Base-by-base conservation (phyloP, 2,113 vertebrate species). In the Saccopteryx leptura region DNA sequence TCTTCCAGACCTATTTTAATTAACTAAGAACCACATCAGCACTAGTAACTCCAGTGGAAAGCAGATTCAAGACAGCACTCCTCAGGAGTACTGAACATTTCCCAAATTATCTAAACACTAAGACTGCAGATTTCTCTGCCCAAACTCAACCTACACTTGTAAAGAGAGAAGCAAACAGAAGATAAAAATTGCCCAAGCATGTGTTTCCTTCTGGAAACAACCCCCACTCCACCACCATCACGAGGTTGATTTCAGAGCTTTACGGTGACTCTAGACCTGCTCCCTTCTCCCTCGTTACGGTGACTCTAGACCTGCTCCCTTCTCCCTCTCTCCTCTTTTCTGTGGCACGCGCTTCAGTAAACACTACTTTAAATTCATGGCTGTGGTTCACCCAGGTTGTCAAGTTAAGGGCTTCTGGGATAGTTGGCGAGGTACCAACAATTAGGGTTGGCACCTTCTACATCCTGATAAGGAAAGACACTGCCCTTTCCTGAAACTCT, bases 1-100 rank as follows among this genome's bases (percentile, higher is more conserved):
- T 89, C 84, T 76, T 88, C 33, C 7, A 76, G 26, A 23, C 28
- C n/a, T 66, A 56, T 66, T 96, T 90, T 74, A 90, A 84, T 92
- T 78, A 88, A 94, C 66, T 52, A 81, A 76, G 87, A 88, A 56
- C 61, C 58, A 56, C n/a, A 46, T 17, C 50, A 50, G 12, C 69
- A 79, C n/a, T 75, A 52, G 63, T 58, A 72, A 71, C 50, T 21
- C 79, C 83, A 14, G 14, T 69, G 56, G 54, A 80, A 91, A 71
- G 24, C 48, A 21, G 60, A 83, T 68, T 60, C 31, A 19, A 26
- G 52, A 71, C 13, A 78, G 54, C n/a, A 2, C 26, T 79, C 33
- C 33, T 68, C 66, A 48, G 69, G 50, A 60, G 56, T 39, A 56
- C 7, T 72, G 15, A 24, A 61, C 24, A 79, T 74, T 71, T 72